Evolutionary conservation across 2,888 invertebrate species (phyloP), one percentile per base, ranked within the genome.

Genomic region (Criorhina ranunculi): DNA sequence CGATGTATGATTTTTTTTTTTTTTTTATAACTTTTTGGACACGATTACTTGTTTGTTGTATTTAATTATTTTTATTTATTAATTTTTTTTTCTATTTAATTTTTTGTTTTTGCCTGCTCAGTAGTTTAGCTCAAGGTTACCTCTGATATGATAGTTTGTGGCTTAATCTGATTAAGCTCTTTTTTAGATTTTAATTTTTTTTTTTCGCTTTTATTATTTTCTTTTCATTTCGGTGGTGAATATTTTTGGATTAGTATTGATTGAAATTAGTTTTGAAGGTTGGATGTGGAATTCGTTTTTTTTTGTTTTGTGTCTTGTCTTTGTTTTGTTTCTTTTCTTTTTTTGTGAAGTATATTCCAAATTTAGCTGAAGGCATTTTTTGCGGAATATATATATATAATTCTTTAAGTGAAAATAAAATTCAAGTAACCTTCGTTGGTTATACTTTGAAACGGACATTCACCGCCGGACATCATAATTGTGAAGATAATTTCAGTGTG

Each of bases 111-210:
- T 66, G 76, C 80, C 69, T 64, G 64, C 75, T 62, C 66, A 80
- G 70, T 70, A 80, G 85, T 80, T 79, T 62, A 55, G 66, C 66
- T 80, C 85, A 85, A 85, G 85, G 85, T 85, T 85, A 85, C 70
- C 24, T 4, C 69, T 85, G 75, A 85, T 85, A 85, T 76, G 75
- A 85, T 85, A 85, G 85, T 83, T 83, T 24, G n/a, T n/a, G 57
- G 62, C 57, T 79, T 83, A 83, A 83, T 83, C 83, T 75, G 83
- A 83, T 83, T 79, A 75, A 79, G 69, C 64, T 79, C 40, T 79
- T 83, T 49, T 81, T 73, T 19, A 64, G 24, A 53, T 35, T 19
- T 70, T 64, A 17, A 40, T 62, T 60, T 33, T 19, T 12, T 2
- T 19, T 35, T 37, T 49, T 24, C 24, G 24, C 24, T 24, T 62